These are phyloP conservation scores for Grus americana DNA, from an alignment of 2,113 vertebrate genomes.

Conservation along the genomic window DNA sequence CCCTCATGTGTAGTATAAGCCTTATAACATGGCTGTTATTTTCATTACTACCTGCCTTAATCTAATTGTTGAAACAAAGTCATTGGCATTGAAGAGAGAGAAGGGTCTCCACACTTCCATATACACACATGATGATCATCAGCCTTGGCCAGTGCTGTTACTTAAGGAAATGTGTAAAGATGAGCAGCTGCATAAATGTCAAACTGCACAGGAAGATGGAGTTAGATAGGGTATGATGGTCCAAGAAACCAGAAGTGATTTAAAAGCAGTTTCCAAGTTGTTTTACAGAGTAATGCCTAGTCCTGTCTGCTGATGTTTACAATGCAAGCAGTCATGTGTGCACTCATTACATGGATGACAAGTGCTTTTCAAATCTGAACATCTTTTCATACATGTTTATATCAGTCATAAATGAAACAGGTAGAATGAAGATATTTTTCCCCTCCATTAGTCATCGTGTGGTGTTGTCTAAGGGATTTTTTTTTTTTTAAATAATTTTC, in stretches of 20 bases:
- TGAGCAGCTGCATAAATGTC: not conserved
- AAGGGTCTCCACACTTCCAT: not conserved
- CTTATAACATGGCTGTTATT: not conserved
- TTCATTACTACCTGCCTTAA: not conserved
- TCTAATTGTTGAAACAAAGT: not conserved
- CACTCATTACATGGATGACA: not conserved
- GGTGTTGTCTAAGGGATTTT: not conserved
- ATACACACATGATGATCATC: accelerated
- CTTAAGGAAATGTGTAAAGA: not conserved
- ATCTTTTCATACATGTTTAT: not conserved
- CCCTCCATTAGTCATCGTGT: not conserved
- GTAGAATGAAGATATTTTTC: not conserved
- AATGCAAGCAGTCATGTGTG: not conserved
- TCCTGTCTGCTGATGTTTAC: not conserved
- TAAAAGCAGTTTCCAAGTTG: not conserved
- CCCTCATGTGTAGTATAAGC: not conserved
- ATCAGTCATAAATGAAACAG: not conserved
- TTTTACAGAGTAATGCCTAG: not conserved
- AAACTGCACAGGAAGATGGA: not conserved
- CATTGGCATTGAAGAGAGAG: not conserved
- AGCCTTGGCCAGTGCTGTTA: not conserved
- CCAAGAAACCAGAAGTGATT: not conserved
- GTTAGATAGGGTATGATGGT: not conserved
- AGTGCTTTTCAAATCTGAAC: not conserved
- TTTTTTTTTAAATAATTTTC: not conserved